A percentile compares a stretch with the other conserved stretches of the same genome.
Evolutionary conservation across 2,797 vertebrate species (phyloP).

Genomic region (Cephalopachus bancanus): DNA sequence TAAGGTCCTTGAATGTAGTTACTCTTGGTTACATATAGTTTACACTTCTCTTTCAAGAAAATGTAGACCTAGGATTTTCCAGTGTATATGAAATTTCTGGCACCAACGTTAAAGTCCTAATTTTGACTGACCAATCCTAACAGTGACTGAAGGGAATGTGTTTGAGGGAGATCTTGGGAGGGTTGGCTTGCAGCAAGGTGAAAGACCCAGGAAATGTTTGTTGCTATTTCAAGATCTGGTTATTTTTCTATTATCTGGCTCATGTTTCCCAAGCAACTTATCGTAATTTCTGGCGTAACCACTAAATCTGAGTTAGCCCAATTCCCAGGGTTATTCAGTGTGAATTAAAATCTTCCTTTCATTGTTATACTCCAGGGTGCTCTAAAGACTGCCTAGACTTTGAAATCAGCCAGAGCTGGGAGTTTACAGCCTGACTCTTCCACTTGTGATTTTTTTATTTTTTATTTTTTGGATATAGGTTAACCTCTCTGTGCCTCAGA

Average conservation of each 20-base stretch:
- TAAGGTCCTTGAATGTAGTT: not conserved
- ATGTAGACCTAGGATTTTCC: not conserved
- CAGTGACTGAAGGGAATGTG: slow-evolving; percentile 4
- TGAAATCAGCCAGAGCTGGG: not conserved
- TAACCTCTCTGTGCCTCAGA: not conserved
- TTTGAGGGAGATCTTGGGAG: not conserved
- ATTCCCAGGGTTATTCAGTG: not conserved
- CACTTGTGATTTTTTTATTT: slow-evolving; percentile 62
- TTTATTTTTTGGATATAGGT: slow-evolving; percentile 1
- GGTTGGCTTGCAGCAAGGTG: not conserved
- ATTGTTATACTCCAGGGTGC: not conserved
- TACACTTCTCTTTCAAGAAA: not conserved
- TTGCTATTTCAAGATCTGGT: slow-evolving; percentile 53
- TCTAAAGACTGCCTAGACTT: not conserved
- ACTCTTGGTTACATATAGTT: not conserved
- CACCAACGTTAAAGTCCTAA: not conserved
- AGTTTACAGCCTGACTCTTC: not conserved
- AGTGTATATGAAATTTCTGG: not conserved
- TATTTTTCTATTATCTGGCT: slow-evolving; percentile 44
- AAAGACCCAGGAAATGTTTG: slow-evolving; percentile 59
- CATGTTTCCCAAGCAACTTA: slow-evolving; percentile 40
- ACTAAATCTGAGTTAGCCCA: not conserved
- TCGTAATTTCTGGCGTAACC: slow-evolving; percentile 24
- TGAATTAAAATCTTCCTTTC: slow-evolving; percentile 8
- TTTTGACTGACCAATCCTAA: not conserved